Conservation (phyloP, 1,140 invertebrate species). For the Euwallacea fornicatus region DNA sequence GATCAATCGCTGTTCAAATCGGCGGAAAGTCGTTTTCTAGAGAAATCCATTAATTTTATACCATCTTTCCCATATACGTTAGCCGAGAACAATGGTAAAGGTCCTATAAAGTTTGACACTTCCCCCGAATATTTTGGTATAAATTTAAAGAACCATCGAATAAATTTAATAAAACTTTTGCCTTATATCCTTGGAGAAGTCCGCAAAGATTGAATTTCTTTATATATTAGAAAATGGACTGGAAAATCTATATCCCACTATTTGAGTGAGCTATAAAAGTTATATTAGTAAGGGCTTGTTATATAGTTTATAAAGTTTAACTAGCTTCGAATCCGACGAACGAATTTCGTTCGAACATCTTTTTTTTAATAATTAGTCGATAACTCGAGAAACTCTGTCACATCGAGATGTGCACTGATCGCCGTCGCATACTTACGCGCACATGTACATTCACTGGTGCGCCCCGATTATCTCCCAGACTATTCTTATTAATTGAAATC, state of each 20-base stretch:
- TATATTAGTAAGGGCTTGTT: constrained; percentile 30
- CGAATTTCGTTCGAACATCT: not conserved
- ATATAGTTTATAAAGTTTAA: constrained; percentile 23
- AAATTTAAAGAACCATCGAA: constrained; percentile 24
- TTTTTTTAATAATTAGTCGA: not conserved
- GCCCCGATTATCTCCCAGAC: not conserved
- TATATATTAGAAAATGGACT: constrained; percentile 37
- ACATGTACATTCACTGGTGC: too few relatives aligned
- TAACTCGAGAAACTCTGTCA: not conserved
- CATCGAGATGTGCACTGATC: not conserved
- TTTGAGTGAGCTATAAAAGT: constrained; percentile 35
- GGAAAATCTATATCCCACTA: constrained; percentile 34
- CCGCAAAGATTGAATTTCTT: constrained; percentile 37
- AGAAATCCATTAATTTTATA: not conserved
- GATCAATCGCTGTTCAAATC: not conserved
- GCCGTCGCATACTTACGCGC: not conserved
- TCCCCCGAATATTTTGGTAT: constrained; percentile 30
- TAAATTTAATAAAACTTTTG: constrained; percentile 37
- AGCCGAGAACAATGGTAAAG: not conserved
- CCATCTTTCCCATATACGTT: not conserved
- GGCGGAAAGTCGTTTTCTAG: not conserved
- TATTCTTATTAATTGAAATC: constrained; percentile 1
- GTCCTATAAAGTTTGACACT: constrained; percentile 20
- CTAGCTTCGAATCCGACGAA: not conserved
- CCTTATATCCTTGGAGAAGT: constrained; percentile 30